These are phyloP conservation scores for Candidula unifasciata DNA, from an alignment of 2,888 invertebrate genomes.

Conservation along the genomic window DNA sequence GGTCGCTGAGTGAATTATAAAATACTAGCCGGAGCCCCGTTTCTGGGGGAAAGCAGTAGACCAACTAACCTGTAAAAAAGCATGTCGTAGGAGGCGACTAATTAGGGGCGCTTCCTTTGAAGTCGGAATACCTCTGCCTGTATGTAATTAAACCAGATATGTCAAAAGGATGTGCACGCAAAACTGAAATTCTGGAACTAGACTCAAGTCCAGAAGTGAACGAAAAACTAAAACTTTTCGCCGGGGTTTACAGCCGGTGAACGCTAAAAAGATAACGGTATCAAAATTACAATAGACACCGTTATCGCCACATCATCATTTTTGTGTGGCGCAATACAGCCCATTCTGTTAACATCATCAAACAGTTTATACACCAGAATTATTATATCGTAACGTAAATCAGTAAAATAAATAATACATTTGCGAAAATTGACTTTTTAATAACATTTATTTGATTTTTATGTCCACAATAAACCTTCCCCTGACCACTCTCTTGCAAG, in stretches of 20 bases:
- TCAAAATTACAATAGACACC: neutral
- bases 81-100: too few species aligned
- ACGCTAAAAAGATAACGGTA: neutral
- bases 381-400: neutral
- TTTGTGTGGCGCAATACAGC: neutral
- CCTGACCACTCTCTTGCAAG: neutral
- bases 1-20: too few species aligned
- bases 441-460: neutral
- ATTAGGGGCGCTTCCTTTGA: too few species aligned
- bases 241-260: too few species aligned
- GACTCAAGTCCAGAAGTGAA: too few species aligned
- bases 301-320: constrained; percentile 47
- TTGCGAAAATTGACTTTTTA: neutral
- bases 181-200: neutral
- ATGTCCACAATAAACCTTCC: neutral
- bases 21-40: too few species aligned
- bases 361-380: neutral
- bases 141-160: too few species aligned
- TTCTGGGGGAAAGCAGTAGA: too few species aligned
- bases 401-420: neutral
- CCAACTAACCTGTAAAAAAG: too few species aligned
- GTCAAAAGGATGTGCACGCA: too few species aligned
- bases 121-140: too few species aligned
- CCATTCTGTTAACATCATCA: neutral
- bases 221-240: too few species aligned